Conservation (phyloP, 2,888 invertebrate species). For the Tachina fera region DNA sequence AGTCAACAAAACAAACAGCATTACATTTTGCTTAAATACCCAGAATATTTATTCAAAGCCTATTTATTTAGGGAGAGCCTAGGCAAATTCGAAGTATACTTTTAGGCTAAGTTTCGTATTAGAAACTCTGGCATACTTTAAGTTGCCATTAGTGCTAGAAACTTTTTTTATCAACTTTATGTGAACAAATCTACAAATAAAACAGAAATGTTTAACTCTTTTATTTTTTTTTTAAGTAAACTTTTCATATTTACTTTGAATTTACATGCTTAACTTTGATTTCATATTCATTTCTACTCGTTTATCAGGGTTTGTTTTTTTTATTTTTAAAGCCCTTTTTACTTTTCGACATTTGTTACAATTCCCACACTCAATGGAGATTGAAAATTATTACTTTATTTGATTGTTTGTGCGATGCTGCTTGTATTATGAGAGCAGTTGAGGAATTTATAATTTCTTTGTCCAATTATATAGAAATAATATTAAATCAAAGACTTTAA, state of each 20-base stretch:
- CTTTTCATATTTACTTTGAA: slow-evolving; percentile 59
- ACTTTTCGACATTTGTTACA: slow-evolving; percentile 52
- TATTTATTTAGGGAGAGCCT: neutral
- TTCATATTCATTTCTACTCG: slow-evolving; percentile 36
- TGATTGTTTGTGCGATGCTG: slow-evolving; percentile 9
- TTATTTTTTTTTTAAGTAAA: slow-evolving; percentile 13
- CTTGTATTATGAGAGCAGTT: slow-evolving; percentile 48
- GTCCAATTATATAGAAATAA: slow-evolving; percentile 25
- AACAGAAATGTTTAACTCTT: neutral
- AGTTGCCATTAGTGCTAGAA: slow-evolving; percentile 4
- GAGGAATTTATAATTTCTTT: slow-evolving; percentile 62
- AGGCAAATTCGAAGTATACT: slow-evolving; percentile 30
- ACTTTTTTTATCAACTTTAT: slow-evolving; percentile 35
- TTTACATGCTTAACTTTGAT: slow-evolving; percentile 63
- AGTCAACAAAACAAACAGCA: slow-evolving; percentile 19
- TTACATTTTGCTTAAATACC: neutral
- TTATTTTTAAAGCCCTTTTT: neutral
- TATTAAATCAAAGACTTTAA: neutral
- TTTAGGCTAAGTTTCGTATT: slow-evolving; percentile 25
- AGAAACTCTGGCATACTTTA: slow-evolving; percentile 39
- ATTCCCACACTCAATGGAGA: slow-evolving; percentile 67
- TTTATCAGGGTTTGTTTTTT: neutral
- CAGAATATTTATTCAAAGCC: slow-evolving; percentile 13
- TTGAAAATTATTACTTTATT: slow-evolving; percentile 40
- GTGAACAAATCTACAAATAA: neutral